Evolutionary conservation across 2,797 vertebrate genomes (phyloP), one percentile per base, ranked within the genome.

Genomic region (Thalassophryne amazonica): DNA sequence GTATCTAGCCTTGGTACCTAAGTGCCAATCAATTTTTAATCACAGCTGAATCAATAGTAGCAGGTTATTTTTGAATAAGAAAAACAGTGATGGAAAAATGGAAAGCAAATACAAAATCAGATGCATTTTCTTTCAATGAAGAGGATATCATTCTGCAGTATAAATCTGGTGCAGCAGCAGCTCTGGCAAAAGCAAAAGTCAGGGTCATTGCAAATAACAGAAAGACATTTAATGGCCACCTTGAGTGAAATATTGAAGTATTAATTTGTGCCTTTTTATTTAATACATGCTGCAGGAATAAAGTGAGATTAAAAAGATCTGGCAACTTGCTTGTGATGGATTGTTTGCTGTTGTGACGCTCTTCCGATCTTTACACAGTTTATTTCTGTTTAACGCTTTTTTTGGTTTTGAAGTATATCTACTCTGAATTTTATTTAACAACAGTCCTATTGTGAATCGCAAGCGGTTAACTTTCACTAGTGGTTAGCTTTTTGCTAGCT

Each of bases 1-100:
- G 35, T 55, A 69, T 62, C 48, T 28, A 25, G 55, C 24, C 47
- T 51, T 40, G 58, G 57, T 66, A 62, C 58, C 64, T 69, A 52
- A 68, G 51, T 73, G 81, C 61, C 82, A 87, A 87, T 89, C 78
- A 63, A 77, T 85, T 84, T 86, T 84, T 80, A 82, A 84, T 83
- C 75, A 81, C 38, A 50, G 25, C 33, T 55, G 40, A 78, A 84
- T 80, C 76, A 61, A 84, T 86, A 65, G 33, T 12, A 15, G 34
- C 24, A 49, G 47, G 35, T 60, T 70, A 67, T 72, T 79, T 76
- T 65, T 76, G 34, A 76, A 64, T 57, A 54, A 24, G 27, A 46
- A 32, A 61, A 33, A 45, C 19, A 56, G 5, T 21, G n/a, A 55
- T 33, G 13, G 14, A 46, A 35, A 60, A 65, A 69, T 40, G 27